A percentile compares a stretch with the other conserved stretches of the same genome.
Conservation (phyloP, 2,113 vertebrate species). For the Balaeniceps rex region DNA sequence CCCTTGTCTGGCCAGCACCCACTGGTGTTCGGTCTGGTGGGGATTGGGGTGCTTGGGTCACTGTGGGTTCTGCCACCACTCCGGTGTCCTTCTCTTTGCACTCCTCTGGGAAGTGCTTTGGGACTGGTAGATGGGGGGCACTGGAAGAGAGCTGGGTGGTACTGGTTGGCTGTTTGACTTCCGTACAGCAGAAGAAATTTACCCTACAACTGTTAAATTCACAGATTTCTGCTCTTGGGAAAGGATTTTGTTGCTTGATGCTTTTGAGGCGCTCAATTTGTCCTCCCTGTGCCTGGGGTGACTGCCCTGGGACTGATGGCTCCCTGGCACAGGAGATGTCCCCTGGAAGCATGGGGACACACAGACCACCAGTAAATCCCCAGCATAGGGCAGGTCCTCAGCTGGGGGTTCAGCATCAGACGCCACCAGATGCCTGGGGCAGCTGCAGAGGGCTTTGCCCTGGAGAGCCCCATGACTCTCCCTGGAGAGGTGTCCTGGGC, state of each 20-base stretch:
- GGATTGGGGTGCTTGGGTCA: neutral
- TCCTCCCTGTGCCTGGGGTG: neutral
- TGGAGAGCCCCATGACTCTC: neutral
- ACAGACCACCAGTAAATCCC: neutral
- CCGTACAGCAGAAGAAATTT: neutral
- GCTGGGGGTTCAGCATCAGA: neutral
- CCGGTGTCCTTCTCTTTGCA: neutral
- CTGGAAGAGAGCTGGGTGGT: neutral
- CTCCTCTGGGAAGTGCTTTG: neutral
- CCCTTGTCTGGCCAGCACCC: neutral
- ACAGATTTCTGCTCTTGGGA: neutral
- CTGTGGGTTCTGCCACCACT: neutral
- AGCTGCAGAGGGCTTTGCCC: neutral
- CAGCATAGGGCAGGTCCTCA: neutral
- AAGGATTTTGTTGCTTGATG: neutral
- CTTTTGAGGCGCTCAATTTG: neutral
- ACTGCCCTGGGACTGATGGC: rapidly evolving
- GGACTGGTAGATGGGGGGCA: neutral
- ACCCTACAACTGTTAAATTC: neutral
- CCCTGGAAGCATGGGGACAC: neutral
- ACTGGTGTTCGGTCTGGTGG: rapidly evolving
- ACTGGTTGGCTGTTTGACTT: neutral
- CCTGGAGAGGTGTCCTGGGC: neutral
- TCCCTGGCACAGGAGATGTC: neutral
- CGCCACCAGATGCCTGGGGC: neutral